Conservation (phyloP, 2,888 invertebrate species). For the Callinectes sapidus region DNA sequence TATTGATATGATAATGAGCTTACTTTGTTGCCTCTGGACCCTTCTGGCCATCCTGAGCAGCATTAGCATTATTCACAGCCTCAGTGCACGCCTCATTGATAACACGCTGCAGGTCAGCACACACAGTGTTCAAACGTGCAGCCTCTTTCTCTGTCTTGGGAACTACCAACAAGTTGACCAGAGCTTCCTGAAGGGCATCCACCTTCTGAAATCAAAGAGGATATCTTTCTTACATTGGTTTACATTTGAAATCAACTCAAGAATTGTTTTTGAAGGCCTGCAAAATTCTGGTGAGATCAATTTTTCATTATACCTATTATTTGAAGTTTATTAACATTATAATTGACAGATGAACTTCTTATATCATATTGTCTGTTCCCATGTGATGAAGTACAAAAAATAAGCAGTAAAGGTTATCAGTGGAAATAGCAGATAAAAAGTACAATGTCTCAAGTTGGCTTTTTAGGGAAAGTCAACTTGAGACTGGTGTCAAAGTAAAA, state of each 20-base stretch:
- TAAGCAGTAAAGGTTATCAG: too few species aligned
- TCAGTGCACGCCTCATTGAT: constrained; percentile 55
- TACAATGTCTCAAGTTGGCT: too few species aligned
- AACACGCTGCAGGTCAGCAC: constrained; percentile 58
- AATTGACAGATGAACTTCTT: too few species aligned
- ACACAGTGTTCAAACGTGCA: constrained; percentile 53
- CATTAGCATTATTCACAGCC: constrained; percentile 23
- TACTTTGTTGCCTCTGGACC: constrained; percentile 44
- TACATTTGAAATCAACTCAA: not conserved
- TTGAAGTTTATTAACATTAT: too few species aligned
- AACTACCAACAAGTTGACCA: constrained; percentile 62
- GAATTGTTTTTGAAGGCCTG: not conserved
- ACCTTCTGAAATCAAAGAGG: constrained; percentile 80
- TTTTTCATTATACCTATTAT: too few species aligned
- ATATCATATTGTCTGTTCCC: too few species aligned
- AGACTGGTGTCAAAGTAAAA: too few species aligned
- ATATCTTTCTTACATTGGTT: not conserved
- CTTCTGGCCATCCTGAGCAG: constrained; percentile 40
- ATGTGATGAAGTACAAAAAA: too few species aligned
- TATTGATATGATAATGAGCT: not conserved
- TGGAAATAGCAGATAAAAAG: too few species aligned
- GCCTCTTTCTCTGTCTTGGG: constrained; percentile 61
- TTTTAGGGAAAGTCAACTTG: too few species aligned
- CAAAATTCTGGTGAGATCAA: too few species aligned
- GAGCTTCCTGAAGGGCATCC: constrained; percentile 80